Evolutionary conservation across 2,113 vertebrate genomes (phyloP).

Genomic region (Chloropsis hardwickii): DNA sequence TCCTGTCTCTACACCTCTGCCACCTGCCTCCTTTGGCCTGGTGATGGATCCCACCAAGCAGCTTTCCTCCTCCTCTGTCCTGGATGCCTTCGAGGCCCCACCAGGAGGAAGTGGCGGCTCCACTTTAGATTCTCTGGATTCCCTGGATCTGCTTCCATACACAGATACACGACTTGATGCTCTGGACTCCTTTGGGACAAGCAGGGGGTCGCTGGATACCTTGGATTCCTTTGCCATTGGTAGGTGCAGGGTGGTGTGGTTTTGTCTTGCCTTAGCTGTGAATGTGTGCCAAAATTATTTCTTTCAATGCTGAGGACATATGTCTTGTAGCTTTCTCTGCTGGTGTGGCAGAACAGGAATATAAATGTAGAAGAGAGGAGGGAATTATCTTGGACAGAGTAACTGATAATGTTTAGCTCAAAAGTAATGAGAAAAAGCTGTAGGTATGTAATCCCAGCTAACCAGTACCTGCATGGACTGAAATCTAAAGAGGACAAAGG

Average conservation of each 20-base stretch:
- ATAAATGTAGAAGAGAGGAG: neutral
- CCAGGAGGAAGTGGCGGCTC: conserved; percentile 64
- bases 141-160: conserved; percentile 69
- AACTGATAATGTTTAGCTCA: neutral
- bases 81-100: conserved; percentile 75
- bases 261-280: neutral
- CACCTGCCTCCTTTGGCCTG: conserved; percentile 78
- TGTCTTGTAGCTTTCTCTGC: neutral
- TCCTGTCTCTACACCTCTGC: conserved; percentile 77
- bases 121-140: conserved; percentile 57
- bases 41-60: conserved; percentile 78
- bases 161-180: conserved; percentile 78
- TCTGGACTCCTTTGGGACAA: conserved; percentile 79
- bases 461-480: neutral
- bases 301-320: neutral
- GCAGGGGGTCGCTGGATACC: conserved; percentile 71
- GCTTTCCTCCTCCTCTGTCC: conserved; percentile 78
- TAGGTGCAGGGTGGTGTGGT: neutral
- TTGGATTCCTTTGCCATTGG: conserved; percentile 74
- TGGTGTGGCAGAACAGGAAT: neutral
- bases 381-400: neutral
- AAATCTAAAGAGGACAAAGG: neutral
- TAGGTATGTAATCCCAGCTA: neutral
- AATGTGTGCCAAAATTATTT: neutral
- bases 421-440: neutral